Evolutionary conservation across 1,140 invertebrate species (phyloP), one percentile per base, ranked within the genome.

Genomic region (Probaryconus sp.): DNA sequence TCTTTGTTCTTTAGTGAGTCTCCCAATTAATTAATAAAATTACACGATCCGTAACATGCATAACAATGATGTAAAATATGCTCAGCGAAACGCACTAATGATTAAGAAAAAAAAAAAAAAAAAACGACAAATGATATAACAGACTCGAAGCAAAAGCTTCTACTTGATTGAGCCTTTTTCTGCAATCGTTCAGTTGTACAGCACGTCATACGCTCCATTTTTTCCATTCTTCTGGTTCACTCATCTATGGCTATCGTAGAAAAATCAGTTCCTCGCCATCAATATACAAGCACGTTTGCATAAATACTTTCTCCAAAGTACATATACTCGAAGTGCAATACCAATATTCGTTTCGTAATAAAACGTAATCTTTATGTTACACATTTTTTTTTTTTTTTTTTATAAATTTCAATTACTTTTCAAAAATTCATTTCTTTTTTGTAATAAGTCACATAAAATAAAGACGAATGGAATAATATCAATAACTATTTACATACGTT

Each of bases 161-260:
- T 56, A 68, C 63, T 74, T 63, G 63, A 74, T 56, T 40, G 51
- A 63, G 37, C 38, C 51, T 58, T 75, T 69, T 69, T 61, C 51
- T 37, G 60, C 40, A 64, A 31, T 60, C 35, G 38, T 60, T 67
- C 58, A 53, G 51, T 69, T 51, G 40, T 60, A 53, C 51, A 65
- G 45, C 56, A 37, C 42, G 33, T 69, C 58, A 55, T 35, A 72
- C 53, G 64, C 56, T 78, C 76, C 48, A 71, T 67, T 79, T 79
- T 75, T 76, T 75, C 69, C 40, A 42, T 75, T 64, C 45, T 65
- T 70, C 55, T 45, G 42, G 50, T 13, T 67, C 56, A 24, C 18
- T 61, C 56, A 31, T 43, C 43, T 53, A 40, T 63, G 50, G 47
- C 13, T 42, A 71, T 72, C 31, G 38, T 56, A 47, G 37, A 60